Percentiles rank a stretch among this genome's conserved stretches.
Conservation (phyloP, 2,797 vertebrate genomes). For the Labroides dimidiatus region DNA sequence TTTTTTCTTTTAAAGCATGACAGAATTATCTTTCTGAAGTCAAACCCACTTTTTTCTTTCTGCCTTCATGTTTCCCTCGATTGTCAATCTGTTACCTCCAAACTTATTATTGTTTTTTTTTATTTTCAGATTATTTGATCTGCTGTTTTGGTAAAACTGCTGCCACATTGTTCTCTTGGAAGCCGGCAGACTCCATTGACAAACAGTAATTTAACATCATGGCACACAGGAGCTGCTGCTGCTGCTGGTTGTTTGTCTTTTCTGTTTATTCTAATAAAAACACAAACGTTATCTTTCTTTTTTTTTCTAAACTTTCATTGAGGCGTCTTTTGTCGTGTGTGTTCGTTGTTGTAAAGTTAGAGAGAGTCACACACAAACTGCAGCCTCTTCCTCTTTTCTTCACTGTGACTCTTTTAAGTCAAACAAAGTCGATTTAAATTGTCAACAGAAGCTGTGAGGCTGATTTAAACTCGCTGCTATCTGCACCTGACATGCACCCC, state of each 20-base stretch:
- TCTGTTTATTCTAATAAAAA: neutral
- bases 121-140: neutral
- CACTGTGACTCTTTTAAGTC: conserved; percentile 16
- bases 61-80: neutral
- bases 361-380: neutral
- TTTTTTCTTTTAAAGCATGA: no score
- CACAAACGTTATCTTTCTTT: neutral
- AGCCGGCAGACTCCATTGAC: neutral
- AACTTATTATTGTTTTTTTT: neutral
- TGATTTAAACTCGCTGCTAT: conserved; percentile 30
- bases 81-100: neutral
- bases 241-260: neutral
- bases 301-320: neutral
- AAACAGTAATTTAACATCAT: neutral
- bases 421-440: conserved; percentile 30
- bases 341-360: neutral
- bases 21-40: no score
- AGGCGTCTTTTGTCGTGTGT: neutral
- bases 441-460: conserved; percentile 37
- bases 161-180: neutral
- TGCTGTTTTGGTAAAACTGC: neutral
- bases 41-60: neutral
- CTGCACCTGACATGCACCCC: conserved; percentile 13
- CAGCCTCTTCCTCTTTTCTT: conserved; percentile 12
- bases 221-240: neutral